phyloP scores from a whole-genome alignment of 2,888 invertebrate genomes.

The Drosophila subsilvestris region DNA sequence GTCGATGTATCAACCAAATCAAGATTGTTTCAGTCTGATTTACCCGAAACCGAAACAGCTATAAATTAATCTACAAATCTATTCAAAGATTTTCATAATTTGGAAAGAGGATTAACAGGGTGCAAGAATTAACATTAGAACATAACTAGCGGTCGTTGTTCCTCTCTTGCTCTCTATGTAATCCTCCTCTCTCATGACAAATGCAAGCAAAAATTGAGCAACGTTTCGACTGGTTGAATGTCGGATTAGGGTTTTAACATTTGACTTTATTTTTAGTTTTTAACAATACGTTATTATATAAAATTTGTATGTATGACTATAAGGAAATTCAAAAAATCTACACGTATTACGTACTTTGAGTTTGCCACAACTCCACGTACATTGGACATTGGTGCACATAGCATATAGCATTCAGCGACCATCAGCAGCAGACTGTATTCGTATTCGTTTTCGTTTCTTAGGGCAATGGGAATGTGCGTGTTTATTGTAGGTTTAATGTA shows the following conservation, averaged over 20 bases:
- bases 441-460: slow-evolving; percentile 10
- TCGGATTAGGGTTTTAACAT: slow-evolving; percentile 56
- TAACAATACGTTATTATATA: slow-evolving; percentile 75
- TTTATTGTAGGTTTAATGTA: slow-evolving; percentile 25
- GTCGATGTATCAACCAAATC: no score
- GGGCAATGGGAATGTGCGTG: slow-evolving; percentile 65
- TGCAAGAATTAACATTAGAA: no score
- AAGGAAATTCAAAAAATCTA: slow-evolving; percentile 76
- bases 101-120: no score
- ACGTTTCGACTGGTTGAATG: no score
- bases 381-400: slow-evolving; percentile 27
- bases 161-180: no score
- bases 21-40: no score
- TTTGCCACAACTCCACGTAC: slow-evolving; percentile 60
- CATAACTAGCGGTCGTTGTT: no score
- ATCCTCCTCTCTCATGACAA: no score
- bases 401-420: slow-evolving; percentile 24
- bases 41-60: no score
- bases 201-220: no score
- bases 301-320: slow-evolving; percentile 66
- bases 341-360: slow-evolving; percentile 56
- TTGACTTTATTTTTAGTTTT: slow-evolving; percentile 52
- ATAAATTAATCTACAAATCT: no score
- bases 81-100: no score
- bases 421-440: slow-evolving; percentile 8